Conservation (phyloP, 2,888 invertebrate genomes). For the Heterodera filipjevi region DNA sequence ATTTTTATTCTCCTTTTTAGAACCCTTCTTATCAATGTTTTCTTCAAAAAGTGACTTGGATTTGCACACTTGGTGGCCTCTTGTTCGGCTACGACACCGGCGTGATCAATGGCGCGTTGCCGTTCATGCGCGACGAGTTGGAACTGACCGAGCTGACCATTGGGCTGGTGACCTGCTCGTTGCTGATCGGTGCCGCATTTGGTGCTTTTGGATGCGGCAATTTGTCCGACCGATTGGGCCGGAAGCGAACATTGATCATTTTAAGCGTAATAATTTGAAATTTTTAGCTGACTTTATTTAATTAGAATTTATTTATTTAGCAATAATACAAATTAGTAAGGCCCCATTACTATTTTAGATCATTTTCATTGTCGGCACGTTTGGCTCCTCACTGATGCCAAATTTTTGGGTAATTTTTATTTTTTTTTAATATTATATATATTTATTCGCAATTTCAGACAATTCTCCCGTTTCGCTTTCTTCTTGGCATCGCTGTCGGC, state of each 20-base stretch:
- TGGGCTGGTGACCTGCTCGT: conserved; percentile 21
- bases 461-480: conserved; percentile 17
- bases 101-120: conserved; percentile 28
- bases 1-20: conserved; percentile 11
- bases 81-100: conserved; percentile 30
- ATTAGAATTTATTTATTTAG: neutral
- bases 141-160: conserved; percentile 20
- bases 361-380: conserved; percentile 23
- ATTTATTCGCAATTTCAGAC: neutral
- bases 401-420: conserved; percentile 3
- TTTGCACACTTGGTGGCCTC: conserved; percentile 24
- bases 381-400: conserved; percentile 16
- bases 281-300: neutral
- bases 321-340: neutral
- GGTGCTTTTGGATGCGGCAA: conserved; percentile 16
- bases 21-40: conserved; percentile 16
- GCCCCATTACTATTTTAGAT: conserved; percentile 8
- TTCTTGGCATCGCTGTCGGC: conserved; percentile 25
- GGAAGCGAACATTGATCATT: conserved; percentile 23
- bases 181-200: conserved; percentile 26
- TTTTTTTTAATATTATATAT: neutral
- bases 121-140: conserved; percentile 24
- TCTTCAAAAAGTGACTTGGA: conserved; percentile 28
- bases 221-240: conserved; percentile 17
- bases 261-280: conserved; percentile 16